phyloP scores from a whole-genome alignment of 2,797 vertebrate genomes.

The Cetoscarus ocellatus region DNA sequence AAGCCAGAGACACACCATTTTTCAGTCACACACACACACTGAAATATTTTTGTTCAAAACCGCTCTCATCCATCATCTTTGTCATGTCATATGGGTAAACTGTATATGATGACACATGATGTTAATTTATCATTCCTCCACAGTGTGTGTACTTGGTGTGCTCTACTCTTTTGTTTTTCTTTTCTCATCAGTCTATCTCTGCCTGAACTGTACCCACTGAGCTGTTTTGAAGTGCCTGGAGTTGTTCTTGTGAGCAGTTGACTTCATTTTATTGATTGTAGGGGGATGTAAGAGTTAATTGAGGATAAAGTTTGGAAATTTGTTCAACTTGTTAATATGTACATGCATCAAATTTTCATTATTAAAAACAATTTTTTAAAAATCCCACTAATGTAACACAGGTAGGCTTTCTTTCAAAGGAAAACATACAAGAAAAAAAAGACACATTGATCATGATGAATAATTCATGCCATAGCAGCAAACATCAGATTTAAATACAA shows the following conservation, averaged over 20 bases:
- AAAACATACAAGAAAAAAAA: not conserved
- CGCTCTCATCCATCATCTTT: conserved; percentile 80
- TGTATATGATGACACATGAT: conserved; percentile 73
- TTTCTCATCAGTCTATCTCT: conserved; percentile 31
- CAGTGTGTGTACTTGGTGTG: conserved; percentile 25
- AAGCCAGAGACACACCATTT: conserved; percentile 39
- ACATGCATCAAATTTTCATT: no score
- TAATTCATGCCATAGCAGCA: conserved; percentile 44
- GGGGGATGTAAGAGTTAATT: not conserved
- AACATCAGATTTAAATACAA: conserved; percentile 25
- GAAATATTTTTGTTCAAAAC: conserved; percentile 63
- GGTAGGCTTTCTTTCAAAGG: not conserved
- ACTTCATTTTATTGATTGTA: not conserved
- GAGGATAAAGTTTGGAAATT: no score
- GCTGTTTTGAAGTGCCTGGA: conserved; percentile 35
- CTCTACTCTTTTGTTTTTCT: conserved; percentile 29
- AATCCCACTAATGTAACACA: no score
- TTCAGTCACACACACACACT: conserved; percentile 35
- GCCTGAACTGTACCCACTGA: conserved; percentile 10
- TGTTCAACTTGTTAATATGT: not conserved
- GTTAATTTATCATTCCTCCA: conserved; percentile 68
- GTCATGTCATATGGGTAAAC: conserved; percentile 77
- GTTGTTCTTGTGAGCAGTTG: not conserved
- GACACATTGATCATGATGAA: conserved; percentile 5
- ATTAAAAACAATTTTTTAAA: no score